phyloP scores from a whole-genome alignment of 2,797 vertebrate species.

The Galago senegalensis region DNA sequence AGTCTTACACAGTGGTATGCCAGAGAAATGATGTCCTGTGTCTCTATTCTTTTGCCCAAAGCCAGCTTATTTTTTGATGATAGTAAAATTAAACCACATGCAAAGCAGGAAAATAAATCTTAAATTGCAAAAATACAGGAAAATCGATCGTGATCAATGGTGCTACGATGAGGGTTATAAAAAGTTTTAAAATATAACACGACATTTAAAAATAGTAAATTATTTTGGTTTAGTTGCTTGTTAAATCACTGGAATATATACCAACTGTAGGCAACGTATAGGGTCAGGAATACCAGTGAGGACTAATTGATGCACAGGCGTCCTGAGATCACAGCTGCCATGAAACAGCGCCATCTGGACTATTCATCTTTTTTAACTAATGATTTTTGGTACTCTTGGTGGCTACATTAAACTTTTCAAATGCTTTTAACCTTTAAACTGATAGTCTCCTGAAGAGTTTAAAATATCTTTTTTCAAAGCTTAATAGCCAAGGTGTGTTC shows the following conservation, averaged over 20 bases:
- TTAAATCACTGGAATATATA: slow-evolving; percentile 53
- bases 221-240: slow-evolving; percentile 38
- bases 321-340: background rate
- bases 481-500: slow-evolving; percentile 13
- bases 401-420: slow-evolving; percentile 75
- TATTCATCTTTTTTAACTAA: slow-evolving; percentile 37
- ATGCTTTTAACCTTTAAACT: slow-evolving; percentile 72
- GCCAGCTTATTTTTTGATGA: slow-evolving; percentile 65
- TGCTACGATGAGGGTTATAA: slow-evolving; percentile 39
- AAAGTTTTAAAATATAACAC: slow-evolving; percentile 54
- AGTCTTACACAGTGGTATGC: slow-evolving; percentile 20
- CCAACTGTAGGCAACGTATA: background rate
- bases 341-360: slow-evolving; percentile 30
- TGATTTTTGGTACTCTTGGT: slow-evolving; percentile 54
- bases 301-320: background rate
- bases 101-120: slow-evolving; percentile 78
- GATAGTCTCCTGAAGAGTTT: slow-evolving; percentile 63
- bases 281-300: background rate
- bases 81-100: slow-evolving; percentile 57
- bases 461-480: slow-evolving; percentile 12
- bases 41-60: slow-evolving; percentile 30
- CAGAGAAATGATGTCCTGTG: slow-evolving; percentile 71
- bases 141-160: slow-evolving; percentile 74
- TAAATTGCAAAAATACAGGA: slow-evolving; percentile 66
- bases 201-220: slow-evolving; percentile 51